Percentiles rank a stretch among this genome's conserved stretches.
Evolutionary conservation across 2,113 vertebrate species (phyloP).

Genomic region (Numenius arquata): DNA sequence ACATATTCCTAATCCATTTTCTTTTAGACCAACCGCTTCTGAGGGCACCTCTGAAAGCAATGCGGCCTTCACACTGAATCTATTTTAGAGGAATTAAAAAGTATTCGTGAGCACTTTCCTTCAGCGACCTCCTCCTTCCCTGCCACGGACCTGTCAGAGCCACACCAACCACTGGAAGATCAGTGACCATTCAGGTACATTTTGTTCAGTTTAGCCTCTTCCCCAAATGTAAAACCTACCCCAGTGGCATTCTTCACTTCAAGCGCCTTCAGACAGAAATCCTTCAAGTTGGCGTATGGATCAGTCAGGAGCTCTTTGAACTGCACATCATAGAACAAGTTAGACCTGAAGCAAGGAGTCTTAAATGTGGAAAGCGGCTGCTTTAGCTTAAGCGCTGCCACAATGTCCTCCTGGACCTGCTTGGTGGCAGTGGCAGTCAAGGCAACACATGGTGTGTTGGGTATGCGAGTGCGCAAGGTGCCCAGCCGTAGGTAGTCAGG

Average conservation of each 20-base stretch:
- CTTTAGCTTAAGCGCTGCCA: slow-evolving; percentile 75
- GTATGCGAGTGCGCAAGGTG: slow-evolving; percentile 76
- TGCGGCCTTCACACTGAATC: neutral
- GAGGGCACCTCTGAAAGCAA: neutral
- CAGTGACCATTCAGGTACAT: neutral
- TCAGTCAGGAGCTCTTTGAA: slow-evolving; percentile 88
- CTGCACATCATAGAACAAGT: slow-evolving; percentile 92
- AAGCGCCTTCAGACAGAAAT: slow-evolving; percentile 86
- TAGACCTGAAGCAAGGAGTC: slow-evolving; percentile 90
- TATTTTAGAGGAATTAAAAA: neutral
- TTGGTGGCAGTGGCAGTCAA: slow-evolving; percentile 92
- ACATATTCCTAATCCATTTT: neutral
- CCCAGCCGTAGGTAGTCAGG: slow-evolving; percentile 94
- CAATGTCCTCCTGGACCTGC: slow-evolving; percentile 88
- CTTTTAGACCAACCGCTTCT: neutral
- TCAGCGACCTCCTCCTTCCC: neutral
- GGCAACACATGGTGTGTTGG: slow-evolving; percentile 82
- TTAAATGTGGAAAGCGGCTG: slow-evolving; percentile 80
- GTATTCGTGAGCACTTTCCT: fast-evolving
- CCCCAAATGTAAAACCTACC: slow-evolving; percentile 63
- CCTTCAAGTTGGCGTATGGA: slow-evolving; percentile 79
- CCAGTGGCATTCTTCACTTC: slow-evolving; percentile 61
- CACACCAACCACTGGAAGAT: neutral
- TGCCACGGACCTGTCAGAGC: neutral
- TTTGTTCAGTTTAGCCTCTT: neutral